These are phyloP conservation scores for Sarotherodon lohbergeri DNA, from an alignment of 2,113 vertebrate genomes.

Conservation along the genomic window DNA sequence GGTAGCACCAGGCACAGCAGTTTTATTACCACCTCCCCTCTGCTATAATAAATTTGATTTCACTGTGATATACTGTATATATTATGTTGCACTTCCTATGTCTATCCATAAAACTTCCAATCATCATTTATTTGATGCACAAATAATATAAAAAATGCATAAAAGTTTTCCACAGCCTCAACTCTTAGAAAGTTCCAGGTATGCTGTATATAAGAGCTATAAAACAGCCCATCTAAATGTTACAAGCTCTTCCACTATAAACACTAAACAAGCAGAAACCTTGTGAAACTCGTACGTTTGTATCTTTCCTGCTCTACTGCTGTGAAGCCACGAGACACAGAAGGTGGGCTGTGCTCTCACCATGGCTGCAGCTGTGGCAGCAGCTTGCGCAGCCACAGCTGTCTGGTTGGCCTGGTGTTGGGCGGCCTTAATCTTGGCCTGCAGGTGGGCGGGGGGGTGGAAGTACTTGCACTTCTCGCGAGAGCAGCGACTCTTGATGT, in stretches of 20 bases:
- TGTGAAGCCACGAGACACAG: background rate
- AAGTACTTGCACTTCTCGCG: slow-evolving; percentile 99
- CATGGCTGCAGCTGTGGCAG: slow-evolving; percentile 88
- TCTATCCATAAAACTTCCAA: background rate
- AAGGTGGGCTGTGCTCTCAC: slow-evolving; percentile 73
- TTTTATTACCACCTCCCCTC: background rate
- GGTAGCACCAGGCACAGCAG: background rate
- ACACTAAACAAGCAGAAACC: background rate
- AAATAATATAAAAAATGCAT: background rate
- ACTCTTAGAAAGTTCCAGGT: background rate
- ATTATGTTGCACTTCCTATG: background rate
- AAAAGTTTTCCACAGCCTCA: background rate
- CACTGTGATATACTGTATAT: background rate
- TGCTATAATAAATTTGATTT: background rate
- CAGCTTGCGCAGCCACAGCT: slow-evolving; percentile 90
- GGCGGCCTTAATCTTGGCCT: slow-evolving; percentile 98
- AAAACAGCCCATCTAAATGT: background rate
- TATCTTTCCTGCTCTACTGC: background rate
- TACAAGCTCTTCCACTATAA: background rate
- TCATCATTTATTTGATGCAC: background rate
- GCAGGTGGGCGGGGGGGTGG: slow-evolving; percentile 98
- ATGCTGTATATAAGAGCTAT: background rate
- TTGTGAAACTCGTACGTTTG: background rate
- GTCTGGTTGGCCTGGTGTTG: slow-evolving; percentile 98
- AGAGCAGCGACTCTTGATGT: slow-evolving; percentile 99